Percentiles rank a stretch among this genome's conserved stretches.
Evolutionary conservation across 2,797 vertebrate genomes (phyloP).

Genomic region (Periparus ater): DNA sequence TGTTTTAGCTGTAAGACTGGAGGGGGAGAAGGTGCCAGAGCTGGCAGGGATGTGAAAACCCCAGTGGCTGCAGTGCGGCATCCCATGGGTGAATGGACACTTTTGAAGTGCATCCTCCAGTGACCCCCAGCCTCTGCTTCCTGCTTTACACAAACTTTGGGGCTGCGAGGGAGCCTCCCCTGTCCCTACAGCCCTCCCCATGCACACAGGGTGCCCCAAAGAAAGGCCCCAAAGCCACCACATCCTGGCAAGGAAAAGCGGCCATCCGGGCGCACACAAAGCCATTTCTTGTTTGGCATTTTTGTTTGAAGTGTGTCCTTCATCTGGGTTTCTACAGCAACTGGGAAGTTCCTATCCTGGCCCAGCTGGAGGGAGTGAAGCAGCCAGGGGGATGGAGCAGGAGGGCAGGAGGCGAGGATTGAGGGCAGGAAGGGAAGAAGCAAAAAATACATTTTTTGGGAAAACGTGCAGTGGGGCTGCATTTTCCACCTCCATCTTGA

Average conservation of each 20-base stretch:
- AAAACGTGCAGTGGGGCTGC: too few relatives aligned
- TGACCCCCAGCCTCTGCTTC: rapidly evolving
- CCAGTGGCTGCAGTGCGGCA: not conserved
- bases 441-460: not conserved
- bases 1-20: not conserved
- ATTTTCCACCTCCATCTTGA: not conserved
- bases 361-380: not conserved
- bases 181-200: rapidly evolving
- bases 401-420: not conserved
- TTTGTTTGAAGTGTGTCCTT: conserved; percentile 40
- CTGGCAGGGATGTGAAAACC: not conserved
- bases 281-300: conserved; percentile 10
- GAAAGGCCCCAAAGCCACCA: not conserved
- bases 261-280: not conserved
- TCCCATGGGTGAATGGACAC: not conserved
- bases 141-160: not conserved
- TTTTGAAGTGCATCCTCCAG: not conserved
- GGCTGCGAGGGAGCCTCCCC: not conserved
- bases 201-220: not conserved
- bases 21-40: not conserved
- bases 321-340: conserved; percentile 58
- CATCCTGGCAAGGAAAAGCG: not conserved
- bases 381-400: not conserved
- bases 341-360: conserved; percentile 12
- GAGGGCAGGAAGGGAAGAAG: not conserved